Base-by-base conservation (phyloP, 2,888 invertebrate genomes). In the Ganaspis brasiliensis region DNA sequence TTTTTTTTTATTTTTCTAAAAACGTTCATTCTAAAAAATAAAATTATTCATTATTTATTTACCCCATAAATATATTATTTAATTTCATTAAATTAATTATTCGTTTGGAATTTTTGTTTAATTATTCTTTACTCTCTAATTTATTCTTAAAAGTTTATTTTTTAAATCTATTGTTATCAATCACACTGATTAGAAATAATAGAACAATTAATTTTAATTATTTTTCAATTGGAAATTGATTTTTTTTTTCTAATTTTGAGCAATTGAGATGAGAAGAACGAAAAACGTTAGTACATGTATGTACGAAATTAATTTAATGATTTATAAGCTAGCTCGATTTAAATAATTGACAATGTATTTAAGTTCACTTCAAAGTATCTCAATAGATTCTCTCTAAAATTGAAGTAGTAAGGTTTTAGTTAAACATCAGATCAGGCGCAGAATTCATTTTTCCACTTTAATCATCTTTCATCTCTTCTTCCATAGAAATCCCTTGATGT, bases 401-500 rank as follows among this genome's bases (percentile, higher is more conserved):
- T 45, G n/a, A 24, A 21, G 45, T 45, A 45, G 67, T 67, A 67
- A 24, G 45, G n/a, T n/a, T 67, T 24, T 67, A 67, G 67, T 24
- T 37, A 59, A n/a, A n/a, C n/a, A n/a, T n/a, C 75, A 77, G 77
- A 77, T 40, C 45, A 73, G 40, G 59, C 61, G 49, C 35, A 73
- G 40, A 56, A 37, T 76, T 71, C 24, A 45, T 57, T 59, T 14
- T 52, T 31, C 26, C 52, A 56, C 24, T 31, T 9, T 67, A 57
- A 21, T 26, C 49, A 63, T 63, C 24, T 56, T 63, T n/a, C 37
- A 14, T 63, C 75, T 79, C 80, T 77, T 77, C 57, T 72, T 76
- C 49, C 55, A 78, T 73, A 77, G 21, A 16, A 12, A 9, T 63
- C 73, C 76, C 79, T 78, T 79, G 77, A 82, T 83, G 86, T 86